These are phyloP conservation scores for Pelusios castaneus DNA, from an alignment of 2,113 vertebrate species.

Conservation along the genomic window DNA sequence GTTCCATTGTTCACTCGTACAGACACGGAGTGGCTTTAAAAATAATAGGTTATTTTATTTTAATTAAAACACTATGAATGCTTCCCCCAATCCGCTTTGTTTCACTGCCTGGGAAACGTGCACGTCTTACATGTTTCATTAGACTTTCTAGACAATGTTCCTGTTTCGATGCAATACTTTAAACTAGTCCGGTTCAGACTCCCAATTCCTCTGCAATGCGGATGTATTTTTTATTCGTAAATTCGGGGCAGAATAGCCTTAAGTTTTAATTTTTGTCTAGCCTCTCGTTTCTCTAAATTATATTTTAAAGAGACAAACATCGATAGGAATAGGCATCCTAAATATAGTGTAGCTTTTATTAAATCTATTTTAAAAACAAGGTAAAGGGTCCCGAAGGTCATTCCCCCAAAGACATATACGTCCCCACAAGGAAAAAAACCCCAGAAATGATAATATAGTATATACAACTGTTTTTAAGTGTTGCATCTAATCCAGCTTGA, in stretches of 20 bases:
- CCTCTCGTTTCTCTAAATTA: constrained; percentile 3
- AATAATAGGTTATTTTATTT: not conserved
- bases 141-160: constrained; percentile 45
- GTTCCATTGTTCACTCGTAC: constrained; percentile 19
- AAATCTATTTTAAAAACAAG: constrained; percentile 43
- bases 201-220: constrained; percentile 79
- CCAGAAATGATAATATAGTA: constrained; percentile 38
- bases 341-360: constrained; percentile 66
- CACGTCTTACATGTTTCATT: constrained; percentile 40
- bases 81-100: constrained; percentile 64
- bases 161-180: constrained; percentile 69
- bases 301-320: constrained; percentile 44
- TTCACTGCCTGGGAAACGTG: constrained; percentile 52
- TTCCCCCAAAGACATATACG: constrained; percentile 28
- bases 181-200: constrained; percentile 67
- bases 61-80: not conserved
- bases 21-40: not conserved
- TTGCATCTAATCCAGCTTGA: constrained; percentile 1
- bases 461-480: constrained; percentile 65
- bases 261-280: constrained; percentile 43
- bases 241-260: constrained; percentile 45
- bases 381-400: constrained; percentile 71
- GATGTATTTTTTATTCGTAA: constrained; percentile 78
- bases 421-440: not conserved
- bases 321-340: constrained; percentile 40